Base-by-base conservation (phyloP, 1,140 invertebrate species). In the Wasmannia auropunctata region DNA sequence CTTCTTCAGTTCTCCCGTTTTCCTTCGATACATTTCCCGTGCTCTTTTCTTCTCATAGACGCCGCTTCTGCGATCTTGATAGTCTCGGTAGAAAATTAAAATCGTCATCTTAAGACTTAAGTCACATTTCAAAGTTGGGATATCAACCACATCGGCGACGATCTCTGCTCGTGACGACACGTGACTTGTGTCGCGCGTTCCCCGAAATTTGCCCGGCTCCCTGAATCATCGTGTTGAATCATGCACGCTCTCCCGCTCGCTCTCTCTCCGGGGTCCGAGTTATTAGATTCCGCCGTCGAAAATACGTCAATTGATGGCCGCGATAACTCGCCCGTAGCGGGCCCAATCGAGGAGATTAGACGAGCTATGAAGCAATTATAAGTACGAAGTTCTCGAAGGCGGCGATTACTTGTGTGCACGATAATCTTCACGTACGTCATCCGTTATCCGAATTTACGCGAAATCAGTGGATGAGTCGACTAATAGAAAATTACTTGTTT, bases 11-110 rank as follows among this genome's bases (percentile, higher is more conserved):
- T n/a, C 19, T 31, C 40, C 51, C 25, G 28, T 49, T 83, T 72
- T 80, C 51, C 37, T 11, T 31, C 16, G 3, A n/a, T n/a, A n/a
- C 14, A 19, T 58, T 16, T 4, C 16, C 14, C 51, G n/a, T 6
- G 8, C 8, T 6, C 25, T 34, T 34, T 28, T 37, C 46, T 37
- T 22, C 25, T 56, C 49, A 6, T 40, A n/a, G n/a, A n/a, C n/a
- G 8, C 0, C 25, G 16, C 14, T 62, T 70, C 4, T 67, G 70
- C 69, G 56, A 37, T 28, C 34, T 86, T 56, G 58, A n/a, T n/a
- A 34, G 43, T 25, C 1, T 22, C 69, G 31, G n/a, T 54, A 58
- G 56, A 85, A 86, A 88, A 88, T 89, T 77, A 65, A 89, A 86
- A 86, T 43, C 40, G 28, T 16, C 54, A 37, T 22, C n/a, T 46